Evolutionary conservation across 2,113 vertebrate species (phyloP).

Genomic region (Hydropotes inermis): DNA sequence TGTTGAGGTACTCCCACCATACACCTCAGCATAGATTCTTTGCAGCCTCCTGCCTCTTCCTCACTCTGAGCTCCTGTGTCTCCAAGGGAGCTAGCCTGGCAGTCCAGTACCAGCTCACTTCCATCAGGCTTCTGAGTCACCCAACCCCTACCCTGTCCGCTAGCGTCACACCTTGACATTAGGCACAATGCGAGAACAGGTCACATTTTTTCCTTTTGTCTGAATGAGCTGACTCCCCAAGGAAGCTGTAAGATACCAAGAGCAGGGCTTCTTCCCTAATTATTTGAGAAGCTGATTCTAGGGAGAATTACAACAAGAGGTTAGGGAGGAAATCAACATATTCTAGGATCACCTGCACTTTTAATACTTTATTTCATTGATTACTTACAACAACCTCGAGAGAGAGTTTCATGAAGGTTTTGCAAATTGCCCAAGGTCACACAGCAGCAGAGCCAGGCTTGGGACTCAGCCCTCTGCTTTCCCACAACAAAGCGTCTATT

Average conservation of each 20-base stretch:
- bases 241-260: background rate
- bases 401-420: background rate
- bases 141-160: background rate
- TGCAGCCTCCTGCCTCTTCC: background rate
- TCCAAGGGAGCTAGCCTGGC: background rate
- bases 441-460: background rate
- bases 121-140: background rate
- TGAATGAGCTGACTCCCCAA: background rate
- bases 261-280: background rate
- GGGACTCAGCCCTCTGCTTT: background rate
- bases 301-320: background rate
- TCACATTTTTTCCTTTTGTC: background rate
- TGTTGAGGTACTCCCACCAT: background rate
- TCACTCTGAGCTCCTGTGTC: too few relatives aligned
- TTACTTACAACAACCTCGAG: background rate
- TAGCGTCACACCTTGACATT: background rate
- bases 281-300: background rate
- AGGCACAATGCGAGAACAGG: background rate
- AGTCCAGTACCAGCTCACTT: background rate
- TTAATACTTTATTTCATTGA: background rate
- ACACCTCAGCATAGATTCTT: background rate
- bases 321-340: background rate
- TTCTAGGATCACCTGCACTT: background rate
- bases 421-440: background rate
- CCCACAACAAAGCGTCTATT: background rate